These are phyloP conservation scores for Busseola fusca DNA, from an alignment of 2,888 invertebrate genomes.

Conservation along the genomic window DNA sequence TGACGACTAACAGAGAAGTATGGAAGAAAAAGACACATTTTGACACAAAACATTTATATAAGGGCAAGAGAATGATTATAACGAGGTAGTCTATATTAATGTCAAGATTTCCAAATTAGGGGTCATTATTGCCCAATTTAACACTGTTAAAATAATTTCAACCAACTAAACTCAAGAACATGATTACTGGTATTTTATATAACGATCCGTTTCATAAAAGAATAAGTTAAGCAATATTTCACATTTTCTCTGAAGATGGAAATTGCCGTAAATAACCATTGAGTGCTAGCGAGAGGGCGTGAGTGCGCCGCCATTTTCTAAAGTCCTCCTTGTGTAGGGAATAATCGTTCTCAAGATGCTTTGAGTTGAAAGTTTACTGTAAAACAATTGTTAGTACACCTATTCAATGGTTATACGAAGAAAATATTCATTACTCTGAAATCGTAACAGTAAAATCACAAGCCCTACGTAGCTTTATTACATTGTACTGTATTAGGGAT, in stretches of 20 bases:
- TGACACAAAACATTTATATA: background rate
- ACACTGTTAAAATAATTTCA: background rate
- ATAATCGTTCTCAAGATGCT: conserved; percentile 69
- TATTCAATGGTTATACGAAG: background rate
- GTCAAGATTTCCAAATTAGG: conserved; percentile 4
- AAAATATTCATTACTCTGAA: background rate
- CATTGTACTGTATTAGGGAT: background rate
- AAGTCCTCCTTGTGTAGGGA: conserved; percentile 66
- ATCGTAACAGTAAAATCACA: background rate
- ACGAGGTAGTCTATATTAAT: background rate
- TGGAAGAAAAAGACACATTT: background rate
- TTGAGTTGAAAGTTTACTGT: conserved; percentile 61
- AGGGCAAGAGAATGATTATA: background rate
- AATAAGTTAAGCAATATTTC: conserved; percentile 43
- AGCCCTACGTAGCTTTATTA: background rate
- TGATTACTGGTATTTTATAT: conserved; percentile 40
- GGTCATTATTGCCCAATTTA: conserved; percentile 8
- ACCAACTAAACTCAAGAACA: conserved; percentile 13
- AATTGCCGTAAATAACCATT: conserved; percentile 76
- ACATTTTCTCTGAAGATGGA: conserved; percentile 65
- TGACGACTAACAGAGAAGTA: background rate
- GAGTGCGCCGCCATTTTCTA: conserved; percentile 68
- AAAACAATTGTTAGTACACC: conserved; percentile 31
- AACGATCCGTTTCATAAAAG: conserved; percentile 33
- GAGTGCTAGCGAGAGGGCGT: conserved; percentile 67